A percentile compares a stretch with the other conserved stretches of the same genome.
Evolutionary conservation across 2,797 vertebrate genomes (phyloP).

Genomic region (Pangasius djambal): DNA sequence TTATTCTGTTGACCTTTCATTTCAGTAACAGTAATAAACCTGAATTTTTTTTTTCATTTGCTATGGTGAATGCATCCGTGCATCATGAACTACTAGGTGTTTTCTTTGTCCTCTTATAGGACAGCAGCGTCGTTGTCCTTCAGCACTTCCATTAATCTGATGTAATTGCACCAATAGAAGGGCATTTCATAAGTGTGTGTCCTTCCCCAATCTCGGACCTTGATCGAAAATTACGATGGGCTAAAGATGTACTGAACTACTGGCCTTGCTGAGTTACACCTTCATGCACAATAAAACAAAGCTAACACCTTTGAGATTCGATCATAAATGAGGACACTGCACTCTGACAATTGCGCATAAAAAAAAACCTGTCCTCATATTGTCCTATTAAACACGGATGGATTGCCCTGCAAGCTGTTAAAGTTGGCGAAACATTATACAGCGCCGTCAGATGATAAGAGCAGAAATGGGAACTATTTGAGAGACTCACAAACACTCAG

Average conservation of each 20-base stretch:
- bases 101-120: slow-evolving; percentile 28
- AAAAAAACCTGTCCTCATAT: slow-evolving; percentile 21
- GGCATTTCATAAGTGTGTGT: slow-evolving; percentile 3
- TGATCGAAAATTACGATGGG: slow-evolving; percentile 31
- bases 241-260: slow-evolving; percentile 26
- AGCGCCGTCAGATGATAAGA: background rate
- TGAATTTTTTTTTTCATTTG: slow-evolving; percentile 16
- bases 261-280: background rate
- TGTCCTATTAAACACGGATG: background rate
- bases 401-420: background rate
- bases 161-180: slow-evolving; percentile 31
- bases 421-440: background rate
- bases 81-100: background rate
- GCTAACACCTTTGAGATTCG: slow-evolving; percentile 23
- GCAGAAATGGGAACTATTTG: background rate
- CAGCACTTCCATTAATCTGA: slow-evolving; percentile 37
- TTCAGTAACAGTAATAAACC: slow-evolving; percentile 25
- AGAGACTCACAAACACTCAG: background rate
- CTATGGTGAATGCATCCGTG: background rate
- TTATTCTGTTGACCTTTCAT: slow-evolving; percentile 7
- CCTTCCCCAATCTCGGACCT: slow-evolving; percentile 1
- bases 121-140: slow-evolving; percentile 1
- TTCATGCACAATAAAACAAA: slow-evolving; percentile 24
- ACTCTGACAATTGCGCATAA: slow-evolving; percentile 22
- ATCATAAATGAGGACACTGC: slow-evolving; percentile 26